Percentiles rank a stretch among this genome's conserved stretches.
phyloP scores from a whole-genome alignment of 2,888 invertebrate genomes.

The Slavum lentiscoides region DNA sequence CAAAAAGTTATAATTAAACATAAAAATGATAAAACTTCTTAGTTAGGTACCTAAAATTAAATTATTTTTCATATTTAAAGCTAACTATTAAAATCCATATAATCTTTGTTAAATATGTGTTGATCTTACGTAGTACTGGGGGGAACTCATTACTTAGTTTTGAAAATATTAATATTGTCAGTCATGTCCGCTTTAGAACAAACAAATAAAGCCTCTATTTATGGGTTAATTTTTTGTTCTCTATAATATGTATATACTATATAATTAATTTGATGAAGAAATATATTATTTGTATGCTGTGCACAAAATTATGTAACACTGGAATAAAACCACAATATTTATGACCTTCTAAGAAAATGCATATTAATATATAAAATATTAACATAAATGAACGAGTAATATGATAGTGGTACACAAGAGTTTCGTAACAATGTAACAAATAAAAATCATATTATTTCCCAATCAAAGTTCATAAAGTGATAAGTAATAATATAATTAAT shows the following conservation, averaged over 20 bases:
- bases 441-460: not conserved
- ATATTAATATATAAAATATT: not conserved
- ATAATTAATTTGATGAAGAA: too few species aligned
- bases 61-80: too few species aligned
- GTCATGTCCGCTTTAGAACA: not conserved
- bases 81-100: too few species aligned
- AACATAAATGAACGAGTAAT: not conserved
- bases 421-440: constrained; percentile 8
- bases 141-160: too few species aligned
- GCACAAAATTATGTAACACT: not conserved
- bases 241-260: too few species aligned
- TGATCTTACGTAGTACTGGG: too few species aligned
- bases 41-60: too few species aligned
- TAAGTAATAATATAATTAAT: not conserved
- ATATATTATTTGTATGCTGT: not conserved
- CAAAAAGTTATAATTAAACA: too few species aligned
- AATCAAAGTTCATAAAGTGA: constrained; percentile 6
- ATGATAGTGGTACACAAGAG: not conserved
- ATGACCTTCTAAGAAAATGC: constrained; percentile 1
- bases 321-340: not conserved
- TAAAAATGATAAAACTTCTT: too few species aligned
- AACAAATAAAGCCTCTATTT: too few species aligned
- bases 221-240: too few species aligned
- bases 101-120: too few species aligned
- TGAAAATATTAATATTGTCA: not conserved